phyloP scores from a whole-genome alignment of 2,888 invertebrate species.

The Tinea semifulvella region DNA sequence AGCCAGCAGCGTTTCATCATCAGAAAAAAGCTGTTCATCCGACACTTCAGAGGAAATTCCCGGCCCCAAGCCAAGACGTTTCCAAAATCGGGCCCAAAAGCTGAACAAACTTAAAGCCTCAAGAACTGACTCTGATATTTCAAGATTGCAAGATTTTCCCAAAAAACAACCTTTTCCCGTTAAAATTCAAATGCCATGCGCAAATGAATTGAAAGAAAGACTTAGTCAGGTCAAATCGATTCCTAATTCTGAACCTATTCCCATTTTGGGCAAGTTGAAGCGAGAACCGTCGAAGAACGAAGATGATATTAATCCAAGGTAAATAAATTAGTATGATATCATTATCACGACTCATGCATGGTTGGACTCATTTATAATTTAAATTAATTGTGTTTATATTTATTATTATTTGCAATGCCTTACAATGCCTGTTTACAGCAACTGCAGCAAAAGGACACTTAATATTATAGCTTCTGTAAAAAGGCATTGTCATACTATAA shows the following conservation, averaged over 20 bases:
- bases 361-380: too few species aligned
- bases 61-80: constrained; percentile 44
- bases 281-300: constrained; percentile 37
- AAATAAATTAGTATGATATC: too few species aligned
- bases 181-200: constrained; percentile 32
- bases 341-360: too few species aligned
- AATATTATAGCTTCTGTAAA: too few species aligned
- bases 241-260: constrained; percentile 35
- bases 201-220: constrained; percentile 35
- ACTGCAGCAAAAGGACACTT: too few species aligned
- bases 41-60: constrained; percentile 51
- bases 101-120: constrained; percentile 53
- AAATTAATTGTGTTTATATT: too few species aligned
- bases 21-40: constrained; percentile 57
- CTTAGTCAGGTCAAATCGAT: constrained; percentile 40
- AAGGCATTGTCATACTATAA: too few species aligned
- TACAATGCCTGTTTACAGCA: too few species aligned
- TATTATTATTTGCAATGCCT: too few species aligned
- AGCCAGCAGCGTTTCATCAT: constrained; percentile 54
- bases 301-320: constrained; percentile 33
- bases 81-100: constrained; percentile 31
- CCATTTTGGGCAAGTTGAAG: constrained; percentile 45
- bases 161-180: constrained; percentile 32
- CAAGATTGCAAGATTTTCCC: constrained; percentile 34
- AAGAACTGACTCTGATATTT: constrained; percentile 54